Evolutionary conservation across 92 coral and sea anemone species (phyloP), one percentile per base, ranked within the genome.

Genomic region (Porites divaricata): DNA sequence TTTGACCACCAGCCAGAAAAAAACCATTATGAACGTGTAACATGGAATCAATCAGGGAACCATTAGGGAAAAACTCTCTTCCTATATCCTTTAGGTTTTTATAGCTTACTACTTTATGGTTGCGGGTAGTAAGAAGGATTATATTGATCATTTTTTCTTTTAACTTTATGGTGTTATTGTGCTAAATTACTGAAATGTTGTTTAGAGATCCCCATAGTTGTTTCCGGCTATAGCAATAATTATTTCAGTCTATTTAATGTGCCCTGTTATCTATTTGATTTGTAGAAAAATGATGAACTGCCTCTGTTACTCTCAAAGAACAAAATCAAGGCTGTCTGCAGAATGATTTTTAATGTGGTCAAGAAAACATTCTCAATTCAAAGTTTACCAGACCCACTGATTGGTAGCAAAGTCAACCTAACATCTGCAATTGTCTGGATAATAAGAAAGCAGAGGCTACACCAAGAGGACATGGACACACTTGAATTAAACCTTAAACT

Each of bases 21-120:
- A 83, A 35, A 16, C 91, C 91, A 70, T 83, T 73, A 25, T 83
- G 91, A 78, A 73, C 94, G 67, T 71, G 70, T 48, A 86, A 70
- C 86, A 76, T 90, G 49, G 93, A 90, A 54, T 82, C 88, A 24
- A 71, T 28, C 15, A 91, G 95, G 54, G 77, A 81, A 35, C 89
- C 95, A 77, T 68, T 57, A n/a, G 88, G 91, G 77, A 83, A 92
- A 75, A 85, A 79, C 50, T 68, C 41, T 61, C 67, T 75, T 75
- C 83, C 85, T 10, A 90, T 90, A 22, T 90, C 93, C 69, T 53
- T 49, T 54, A 62, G n/a, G n/a, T n/a, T n/a, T n/a, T n/a, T n/a
- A n/a, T n/a, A n/a, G n/a, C n/a, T n/a, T n/a, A n/a, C n/a, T n/a
- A n/a, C n/a, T n/a, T n/a, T n/a, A n/a, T n/a, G n/a, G n/a, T n/a